Percentiles rank a stretch among this genome's conserved stretches.
phyloP scores from a whole-genome alignment of 2,797 vertebrate genomes.

The Natrix natrix region DNA sequence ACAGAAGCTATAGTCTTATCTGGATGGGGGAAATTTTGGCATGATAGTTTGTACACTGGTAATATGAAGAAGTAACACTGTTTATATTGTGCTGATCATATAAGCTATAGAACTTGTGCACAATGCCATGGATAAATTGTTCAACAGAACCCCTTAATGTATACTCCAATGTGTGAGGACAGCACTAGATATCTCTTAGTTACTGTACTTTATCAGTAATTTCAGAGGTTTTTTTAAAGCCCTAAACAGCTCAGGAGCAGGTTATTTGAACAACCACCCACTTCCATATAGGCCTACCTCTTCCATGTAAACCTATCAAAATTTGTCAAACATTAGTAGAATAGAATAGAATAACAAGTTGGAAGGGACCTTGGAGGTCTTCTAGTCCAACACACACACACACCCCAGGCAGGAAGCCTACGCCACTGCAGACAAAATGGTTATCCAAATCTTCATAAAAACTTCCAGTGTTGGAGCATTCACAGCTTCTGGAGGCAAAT shows the following conservation, averaged over 20 bases:
- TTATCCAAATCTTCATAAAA: too few relatives aligned
- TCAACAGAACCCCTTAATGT: background rate
- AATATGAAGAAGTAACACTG: background rate
- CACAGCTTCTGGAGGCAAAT: too few relatives aligned
- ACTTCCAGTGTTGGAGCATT: too few relatives aligned
- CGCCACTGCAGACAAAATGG: too few relatives aligned
- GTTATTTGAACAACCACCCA: background rate
- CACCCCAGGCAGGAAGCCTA: too few relatives aligned
- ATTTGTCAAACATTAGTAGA: background rate
- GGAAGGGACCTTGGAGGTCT: too few relatives aligned
- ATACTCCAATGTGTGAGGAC: background rate
- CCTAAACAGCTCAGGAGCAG: background rate
- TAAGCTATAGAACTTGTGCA: background rate
- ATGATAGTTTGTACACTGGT: background rate
- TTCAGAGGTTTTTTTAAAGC: background rate
- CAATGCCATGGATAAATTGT: background rate
- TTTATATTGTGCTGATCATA: background rate
- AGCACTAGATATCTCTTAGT: background rate
- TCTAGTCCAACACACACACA: too few relatives aligned
- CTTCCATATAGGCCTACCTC: background rate
- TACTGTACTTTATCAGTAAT: background rate
- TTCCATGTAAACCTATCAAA: background rate
- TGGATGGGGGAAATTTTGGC: background rate
- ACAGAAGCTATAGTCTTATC: background rate
- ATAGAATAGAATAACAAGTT: too few relatives aligned